Base-by-base conservation (phyloP, 2,888 invertebrate species). In the Cactoblastis cactorum region DNA sequence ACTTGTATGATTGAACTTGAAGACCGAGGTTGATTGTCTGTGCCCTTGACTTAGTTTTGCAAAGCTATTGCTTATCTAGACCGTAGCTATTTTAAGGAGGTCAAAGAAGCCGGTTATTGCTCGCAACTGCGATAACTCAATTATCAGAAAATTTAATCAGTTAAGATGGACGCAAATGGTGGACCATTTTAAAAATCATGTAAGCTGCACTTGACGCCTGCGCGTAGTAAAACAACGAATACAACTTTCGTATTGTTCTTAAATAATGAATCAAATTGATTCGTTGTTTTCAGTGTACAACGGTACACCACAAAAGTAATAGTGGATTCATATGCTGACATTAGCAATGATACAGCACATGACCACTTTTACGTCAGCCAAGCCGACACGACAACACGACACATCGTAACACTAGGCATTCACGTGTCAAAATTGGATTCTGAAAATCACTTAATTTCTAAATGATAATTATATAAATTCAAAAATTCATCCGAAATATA, bases 321-420 rank as follows among this genome's bases (percentile, higher is more conserved):
- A 19, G 48, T 37, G 8, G 18, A 17, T 1, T 35, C 37, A 15
- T 17, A 37, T 4, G 34, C 34, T 11, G 15, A 35, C 9, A 12
- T 35, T 1, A 15, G n/a, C n/a, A 32, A 32, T 8, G 32, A 28
- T 5, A 39, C 12, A 15, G 48, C 48, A 32, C 49, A 37, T 38
- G 49, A 48, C 53, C 52, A 28, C 32, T 22, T 38, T 46, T 33
- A 58, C 56, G 53, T 50, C 53, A 55, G 59, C 57, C 64, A 58
- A 63, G 67, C 59, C 67, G 57, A 68, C 71, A 73, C 69, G 71
- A 71, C 69, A 63, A 62, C 48, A 49, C 53, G 39, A 54, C 50
- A 49, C 47, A 47, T 55, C 18, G 46, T 49, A 52, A 32, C 28
- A 18, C 41, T 51, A 43, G 22, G 43, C 49, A 49, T 50, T 46